Evolutionary conservation across 2,113 vertebrate genomes (phyloP), one percentile per base, ranked within the genome.

Genomic region (Vulpes vulpes): DNA sequence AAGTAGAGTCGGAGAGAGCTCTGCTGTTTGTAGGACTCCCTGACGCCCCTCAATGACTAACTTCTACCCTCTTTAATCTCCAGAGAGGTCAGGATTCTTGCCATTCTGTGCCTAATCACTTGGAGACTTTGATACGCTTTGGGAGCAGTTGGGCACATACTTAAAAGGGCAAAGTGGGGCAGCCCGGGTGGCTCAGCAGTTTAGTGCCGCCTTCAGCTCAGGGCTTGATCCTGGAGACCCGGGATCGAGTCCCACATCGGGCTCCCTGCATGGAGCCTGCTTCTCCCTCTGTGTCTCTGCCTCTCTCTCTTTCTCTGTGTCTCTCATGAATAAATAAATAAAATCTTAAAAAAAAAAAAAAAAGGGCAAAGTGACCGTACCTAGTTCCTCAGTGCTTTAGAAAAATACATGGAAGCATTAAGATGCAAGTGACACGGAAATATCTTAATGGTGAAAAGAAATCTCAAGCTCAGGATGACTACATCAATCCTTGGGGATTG

Each of bases 401-500:
- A 78, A 92, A 96, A 91, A 53, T n/a, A 90, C 2, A 27, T 67
- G 84, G 89, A 95, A 82, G 55, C 96, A 96, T 95, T 94, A 98
- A 96, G 79, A 96, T 96, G 69, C 60, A 83, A 84, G 74, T 27
- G 32, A 80, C 64, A 88, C 43, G 57, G 49, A 95, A 88, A 64
- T 32, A 65, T 94, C 92, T 98, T 73, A 84, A 95, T 22, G 15
- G 82, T 92, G 35, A 95, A 96, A 92, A 95, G 90, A 90, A 94
- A 84, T 62, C 20, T 35, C 84, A 80, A 87, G 87, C 35, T 64
- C 60, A 95, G 12, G 27, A 85, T 90, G 92, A 97, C 90, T 76
- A 53, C 88, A 80, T 94, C 95, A 94, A 95, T 96, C 97, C 88
- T 94, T 88, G 17, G 65, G 80, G 95, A 97, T 98, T 94, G 97